Evolutionary conservation across 2,888 invertebrate genomes (phyloP).

Genomic region (Synergus laeviventris): DNA sequence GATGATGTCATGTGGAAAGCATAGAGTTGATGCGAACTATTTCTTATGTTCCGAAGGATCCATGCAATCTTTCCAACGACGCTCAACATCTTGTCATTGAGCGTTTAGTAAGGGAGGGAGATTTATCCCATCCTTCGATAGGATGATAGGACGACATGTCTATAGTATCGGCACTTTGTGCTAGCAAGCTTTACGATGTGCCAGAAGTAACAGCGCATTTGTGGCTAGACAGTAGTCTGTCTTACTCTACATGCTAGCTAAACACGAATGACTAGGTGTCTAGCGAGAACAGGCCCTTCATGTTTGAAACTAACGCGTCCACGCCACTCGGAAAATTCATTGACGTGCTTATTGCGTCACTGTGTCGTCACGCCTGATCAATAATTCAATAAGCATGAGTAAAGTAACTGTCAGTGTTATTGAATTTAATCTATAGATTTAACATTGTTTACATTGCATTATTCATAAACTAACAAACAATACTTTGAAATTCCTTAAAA

Average conservation of each 20-base stretch:
- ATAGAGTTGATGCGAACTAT: background rate
- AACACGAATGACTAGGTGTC: conserved; percentile 24
- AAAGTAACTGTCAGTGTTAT: conserved; percentile 13
- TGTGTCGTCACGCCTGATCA: background rate
- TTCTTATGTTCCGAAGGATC: background rate
- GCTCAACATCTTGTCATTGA: conserved; percentile 18
- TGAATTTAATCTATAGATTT: background rate
- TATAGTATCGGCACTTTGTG: background rate
- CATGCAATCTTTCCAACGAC: background rate
- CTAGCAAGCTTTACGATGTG: conserved; percentile 15
- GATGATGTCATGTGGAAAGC: background rate
- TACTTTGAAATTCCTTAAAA: too few species aligned
- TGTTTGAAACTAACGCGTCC: background rate
- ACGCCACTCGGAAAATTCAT: conserved; percentile 10
- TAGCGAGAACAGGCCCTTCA: background rate
- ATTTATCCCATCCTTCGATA: conserved; percentile 27
- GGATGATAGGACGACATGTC: conserved; percentile 33
- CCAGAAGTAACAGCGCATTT: conserved; percentile 30
- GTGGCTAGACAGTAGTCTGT: conserved; percentile 4
- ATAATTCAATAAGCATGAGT: conserved; percentile 6
- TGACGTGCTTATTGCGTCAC: conserved; percentile 12
- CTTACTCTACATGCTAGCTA: conserved; percentile 1
- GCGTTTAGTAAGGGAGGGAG: conserved; percentile 22
- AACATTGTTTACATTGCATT: background rate
- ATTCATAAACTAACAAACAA: background rate